phyloP scores from a whole-genome alignment of 2,797 vertebrate species.

The Hypotaenidia okinawae region DNA sequence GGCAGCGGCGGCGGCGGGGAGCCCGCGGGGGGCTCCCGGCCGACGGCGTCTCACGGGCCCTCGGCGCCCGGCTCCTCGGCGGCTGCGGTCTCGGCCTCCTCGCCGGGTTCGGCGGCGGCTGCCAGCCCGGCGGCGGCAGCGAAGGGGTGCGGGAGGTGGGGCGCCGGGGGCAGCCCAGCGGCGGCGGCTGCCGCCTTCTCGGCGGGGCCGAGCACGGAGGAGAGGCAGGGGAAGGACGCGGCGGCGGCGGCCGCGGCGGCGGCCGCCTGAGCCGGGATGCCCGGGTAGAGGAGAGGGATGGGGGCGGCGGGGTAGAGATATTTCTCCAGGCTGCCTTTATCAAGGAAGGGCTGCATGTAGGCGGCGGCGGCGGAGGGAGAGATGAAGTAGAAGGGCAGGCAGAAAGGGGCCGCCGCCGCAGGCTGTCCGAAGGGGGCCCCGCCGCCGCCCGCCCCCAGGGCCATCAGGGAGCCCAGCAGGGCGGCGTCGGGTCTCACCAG shows the following conservation, averaged over 20 bases:
- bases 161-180: slow-evolving; percentile 65
- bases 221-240: slow-evolving; percentile 85
- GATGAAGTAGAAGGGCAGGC: slow-evolving; percentile 94
- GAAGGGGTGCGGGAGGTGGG: slow-evolving; percentile 56
- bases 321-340: slow-evolving; percentile 90
- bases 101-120: background rate
- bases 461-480: slow-evolving; percentile 90
- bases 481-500: slow-evolving; percentile 82
- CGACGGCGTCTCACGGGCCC: background rate
- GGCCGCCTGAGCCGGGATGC: slow-evolving; percentile 81
- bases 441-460: slow-evolving; percentile 76
- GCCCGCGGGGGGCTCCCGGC: background rate
- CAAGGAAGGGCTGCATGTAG: slow-evolving; percentile 91
- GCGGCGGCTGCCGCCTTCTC: slow-evolving; percentile 76
- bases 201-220: slow-evolving; percentile 74
- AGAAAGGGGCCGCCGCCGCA: slow-evolving; percentile 83
- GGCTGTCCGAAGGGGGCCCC: slow-evolving; percentile 84
- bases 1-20: background rate
- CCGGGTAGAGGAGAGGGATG: slow-evolving; percentile 89
- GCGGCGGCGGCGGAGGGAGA: slow-evolving; percentile 90
- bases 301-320: slow-evolving; percentile 84
- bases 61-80: slow-evolving; percentile 60
- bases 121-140: background rate
- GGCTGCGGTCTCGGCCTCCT: slow-evolving; percentile 46
- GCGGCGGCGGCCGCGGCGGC: slow-evolving; percentile 74